Conservation (phyloP, 2,113 vertebrate species). For the Cephalopholis sonnerati region DNA sequence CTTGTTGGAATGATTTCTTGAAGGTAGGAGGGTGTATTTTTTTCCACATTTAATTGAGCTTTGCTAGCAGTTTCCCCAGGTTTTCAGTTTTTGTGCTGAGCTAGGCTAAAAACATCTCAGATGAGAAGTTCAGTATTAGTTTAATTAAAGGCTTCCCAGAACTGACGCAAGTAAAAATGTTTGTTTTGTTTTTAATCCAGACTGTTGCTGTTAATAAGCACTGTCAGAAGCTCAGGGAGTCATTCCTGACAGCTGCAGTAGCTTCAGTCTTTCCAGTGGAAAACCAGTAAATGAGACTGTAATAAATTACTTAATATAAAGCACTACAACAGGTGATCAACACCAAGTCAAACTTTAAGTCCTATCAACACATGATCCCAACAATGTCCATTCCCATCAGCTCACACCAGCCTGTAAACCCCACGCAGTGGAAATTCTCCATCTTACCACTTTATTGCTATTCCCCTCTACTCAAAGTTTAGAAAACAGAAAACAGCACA, state of each 20-base stretch:
- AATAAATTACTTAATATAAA: not conserved
- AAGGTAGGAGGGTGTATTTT: not conserved
- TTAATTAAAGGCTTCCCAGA: no score
- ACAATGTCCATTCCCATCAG: not conserved
- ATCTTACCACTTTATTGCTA: not conserved
- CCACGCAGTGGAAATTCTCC: not conserved
- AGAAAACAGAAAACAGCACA: not conserved
- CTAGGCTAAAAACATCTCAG: not conserved
- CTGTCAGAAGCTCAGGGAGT: not conserved
- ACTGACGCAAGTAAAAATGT: not conserved
- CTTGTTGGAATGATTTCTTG: not conserved
- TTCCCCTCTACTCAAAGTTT: not conserved
- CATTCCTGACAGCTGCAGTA: not conserved
- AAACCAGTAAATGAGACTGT: not conserved
- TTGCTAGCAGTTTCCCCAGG: not conserved
- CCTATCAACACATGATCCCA: not conserved
- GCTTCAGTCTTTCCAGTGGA: not conserved
- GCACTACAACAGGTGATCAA: not conserved
- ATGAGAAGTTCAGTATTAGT: no score
- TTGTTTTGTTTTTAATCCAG: not conserved
- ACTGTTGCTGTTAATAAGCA: not conserved
- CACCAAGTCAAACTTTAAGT: not conserved
- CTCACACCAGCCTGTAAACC: not conserved
- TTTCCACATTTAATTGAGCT: not conserved
- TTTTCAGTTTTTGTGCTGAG: constrained; percentile 1